A percentile compares a stretch with the other conserved stretches of the same genome.
phyloP scores from a whole-genome alignment of 2,888 invertebrate species.

The Dicyrtoma fusca region DNA sequence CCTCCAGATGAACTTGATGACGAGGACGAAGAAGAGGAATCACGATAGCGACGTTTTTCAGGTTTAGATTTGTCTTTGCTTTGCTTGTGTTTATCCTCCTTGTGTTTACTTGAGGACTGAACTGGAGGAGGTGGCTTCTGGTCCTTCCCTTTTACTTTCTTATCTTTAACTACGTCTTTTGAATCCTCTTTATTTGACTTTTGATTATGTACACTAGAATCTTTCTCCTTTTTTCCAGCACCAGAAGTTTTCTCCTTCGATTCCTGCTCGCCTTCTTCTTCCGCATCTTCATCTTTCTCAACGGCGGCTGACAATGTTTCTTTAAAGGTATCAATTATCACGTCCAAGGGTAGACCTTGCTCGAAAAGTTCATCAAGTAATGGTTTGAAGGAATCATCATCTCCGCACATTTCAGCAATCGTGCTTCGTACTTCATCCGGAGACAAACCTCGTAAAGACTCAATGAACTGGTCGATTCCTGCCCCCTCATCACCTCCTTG shows the following conservation, averaged over 20 bases:
- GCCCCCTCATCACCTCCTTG: not conserved
- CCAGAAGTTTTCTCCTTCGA: no score
- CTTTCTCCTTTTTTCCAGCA: no score
- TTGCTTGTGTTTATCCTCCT: no score
- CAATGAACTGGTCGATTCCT: not conserved
- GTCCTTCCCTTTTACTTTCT: not conserved
- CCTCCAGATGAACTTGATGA: not conserved
- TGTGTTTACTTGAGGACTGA: not conserved
- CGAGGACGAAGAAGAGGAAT: slow-evolving; percentile 4
- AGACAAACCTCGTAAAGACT: not conserved
- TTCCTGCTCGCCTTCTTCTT: no score
- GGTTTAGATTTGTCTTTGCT: not conserved
- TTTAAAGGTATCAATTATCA: not conserved
- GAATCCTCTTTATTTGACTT: no score
- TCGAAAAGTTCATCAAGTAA: slow-evolving; percentile 30
- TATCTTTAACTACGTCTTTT: not conserved
- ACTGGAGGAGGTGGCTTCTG: not conserved
- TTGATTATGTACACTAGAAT: no score
- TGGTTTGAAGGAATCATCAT: slow-evolving; percentile 39
- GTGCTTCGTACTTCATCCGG: not conserved
- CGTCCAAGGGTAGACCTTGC: not conserved
- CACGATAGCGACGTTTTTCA: not conserved
- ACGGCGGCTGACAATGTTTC: not conserved
- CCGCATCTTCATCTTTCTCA: not conserved
- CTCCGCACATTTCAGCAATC: slow-evolving; percentile 7